Evolutionary conservation across 2,888 invertebrate genomes (phyloP).

Genomic region (Rhorus exstirpatorius): DNA sequence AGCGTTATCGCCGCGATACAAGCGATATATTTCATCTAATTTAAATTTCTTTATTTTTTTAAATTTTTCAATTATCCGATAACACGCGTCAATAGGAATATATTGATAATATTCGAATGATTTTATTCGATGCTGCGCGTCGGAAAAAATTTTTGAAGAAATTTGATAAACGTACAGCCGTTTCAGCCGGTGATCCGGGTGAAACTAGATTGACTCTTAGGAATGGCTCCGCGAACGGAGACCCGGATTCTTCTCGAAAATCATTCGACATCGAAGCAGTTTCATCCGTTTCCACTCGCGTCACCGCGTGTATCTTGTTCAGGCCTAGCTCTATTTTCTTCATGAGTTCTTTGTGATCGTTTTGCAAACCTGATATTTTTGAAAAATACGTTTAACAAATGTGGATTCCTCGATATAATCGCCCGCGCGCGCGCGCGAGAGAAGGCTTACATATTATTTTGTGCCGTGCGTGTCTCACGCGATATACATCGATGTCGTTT

Average conservation of each 20-base stretch:
- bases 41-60: no score
- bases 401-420: no score
- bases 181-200: constrained; percentile 93
- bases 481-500: constrained; percentile 95
- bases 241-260: constrained; percentile 73
- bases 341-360: constrained; percentile 95
- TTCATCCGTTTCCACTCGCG: constrained; percentile 67
- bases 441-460: constrained; percentile 92
- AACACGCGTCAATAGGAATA: no score
- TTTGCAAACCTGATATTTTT: constrained; percentile 90
- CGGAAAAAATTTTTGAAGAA: no score
- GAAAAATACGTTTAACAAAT: neutral
- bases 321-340: constrained; percentile 93
- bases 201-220: constrained; percentile 91
- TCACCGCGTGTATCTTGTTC: constrained; percentile 88
- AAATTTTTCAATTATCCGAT: no score
- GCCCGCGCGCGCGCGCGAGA: neutral
- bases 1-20: no score
- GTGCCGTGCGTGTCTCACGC: constrained; percentile 95
- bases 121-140: no score
- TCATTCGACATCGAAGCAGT: constrained; percentile 69
- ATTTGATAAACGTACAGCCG: constrained; percentile 88
- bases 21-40: no score
- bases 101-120: no score
- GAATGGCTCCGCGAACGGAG: constrained; percentile 87